A percentile compares a stretch with the other conserved stretches of the same genome.
These are phyloP conservation scores for Cryptoprocta ferox DNA, from an alignment of 2,797 vertebrate species.

Conservation along the genomic window DNA sequence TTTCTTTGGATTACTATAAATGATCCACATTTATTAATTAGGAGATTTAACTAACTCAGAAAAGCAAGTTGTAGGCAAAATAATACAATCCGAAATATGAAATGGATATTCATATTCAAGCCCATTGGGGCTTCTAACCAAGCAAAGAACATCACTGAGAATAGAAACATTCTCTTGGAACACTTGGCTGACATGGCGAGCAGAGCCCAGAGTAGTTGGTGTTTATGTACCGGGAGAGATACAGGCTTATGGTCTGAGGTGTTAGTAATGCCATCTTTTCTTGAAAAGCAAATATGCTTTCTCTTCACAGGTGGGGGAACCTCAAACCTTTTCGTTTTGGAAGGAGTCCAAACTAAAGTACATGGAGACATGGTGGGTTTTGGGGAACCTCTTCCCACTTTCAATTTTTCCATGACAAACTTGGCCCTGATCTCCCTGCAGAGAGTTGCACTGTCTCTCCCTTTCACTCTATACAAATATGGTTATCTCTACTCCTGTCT, in stretches of 20 bases:
- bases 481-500: background rate
- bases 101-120: no score
- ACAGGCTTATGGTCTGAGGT: background rate
- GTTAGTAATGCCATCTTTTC: background rate
- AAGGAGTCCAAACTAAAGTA: background rate
- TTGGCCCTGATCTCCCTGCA: background rate
- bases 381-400: background rate
- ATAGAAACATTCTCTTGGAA: constrained; percentile 36
- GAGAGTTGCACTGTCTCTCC: background rate
- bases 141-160: constrained; percentile 60
- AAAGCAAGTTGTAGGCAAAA: constrained; percentile 80
- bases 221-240: background rate
- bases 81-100: constrained; percentile 79
- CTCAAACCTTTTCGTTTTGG: background rate
- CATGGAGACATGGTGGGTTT: background rate
- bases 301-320: background rate
- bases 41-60: constrained; percentile 79
- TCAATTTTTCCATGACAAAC: background rate
- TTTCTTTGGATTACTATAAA: constrained; percentile 74
- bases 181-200: background rate
- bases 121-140: constrained; percentile 75
- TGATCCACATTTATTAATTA: constrained; percentile 80
- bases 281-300: background rate
- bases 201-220: background rate
- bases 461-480: background rate